A percentile compares a stretch with the other conserved stretches of the same genome.
Conservation (phyloP, 2,797 vertebrate genomes). For the Oceanodroma leucorhoa region DNA sequence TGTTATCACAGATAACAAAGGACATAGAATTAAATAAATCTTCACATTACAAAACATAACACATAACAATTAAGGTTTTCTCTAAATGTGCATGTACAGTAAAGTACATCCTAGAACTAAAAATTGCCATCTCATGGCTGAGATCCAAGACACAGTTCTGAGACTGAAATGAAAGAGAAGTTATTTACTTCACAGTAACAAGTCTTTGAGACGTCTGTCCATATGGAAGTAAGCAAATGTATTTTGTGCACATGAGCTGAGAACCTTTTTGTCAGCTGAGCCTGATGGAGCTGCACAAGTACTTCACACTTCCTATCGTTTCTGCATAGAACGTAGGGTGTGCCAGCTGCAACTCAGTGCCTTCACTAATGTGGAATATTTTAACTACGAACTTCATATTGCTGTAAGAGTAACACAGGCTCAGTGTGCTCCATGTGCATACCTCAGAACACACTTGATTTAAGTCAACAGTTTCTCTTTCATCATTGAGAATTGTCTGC, state of each 20-base stretch:
- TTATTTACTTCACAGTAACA: neutral
- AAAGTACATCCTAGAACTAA: neutral
- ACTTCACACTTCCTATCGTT: neutral
- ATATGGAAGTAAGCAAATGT: neutral
- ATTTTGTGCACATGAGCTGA: neutral
- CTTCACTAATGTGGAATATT: fast-evolving
- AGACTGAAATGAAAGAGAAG: neutral
- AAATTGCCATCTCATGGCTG: neutral
- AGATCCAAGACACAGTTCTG: neutral
- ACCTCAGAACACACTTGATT: neutral
- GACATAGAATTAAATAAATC: neutral
- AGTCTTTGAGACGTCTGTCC: neutral
- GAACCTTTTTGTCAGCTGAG: neutral
- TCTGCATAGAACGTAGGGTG: neutral
- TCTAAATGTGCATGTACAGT: neutral
- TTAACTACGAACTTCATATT: neutral
- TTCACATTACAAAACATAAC: neutral
- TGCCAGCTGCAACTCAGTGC: neutral
- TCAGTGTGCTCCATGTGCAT: fast-evolving
- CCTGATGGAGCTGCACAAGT: neutral
- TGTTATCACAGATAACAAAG: neutral
- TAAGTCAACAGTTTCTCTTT: neutral
- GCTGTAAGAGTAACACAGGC: neutral
- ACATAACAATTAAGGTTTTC: fast-evolving
- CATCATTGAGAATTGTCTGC: neutral